Evolutionary conservation across 1,140 invertebrate species (phyloP).

Genomic region (Wiebesia pumilae): DNA sequence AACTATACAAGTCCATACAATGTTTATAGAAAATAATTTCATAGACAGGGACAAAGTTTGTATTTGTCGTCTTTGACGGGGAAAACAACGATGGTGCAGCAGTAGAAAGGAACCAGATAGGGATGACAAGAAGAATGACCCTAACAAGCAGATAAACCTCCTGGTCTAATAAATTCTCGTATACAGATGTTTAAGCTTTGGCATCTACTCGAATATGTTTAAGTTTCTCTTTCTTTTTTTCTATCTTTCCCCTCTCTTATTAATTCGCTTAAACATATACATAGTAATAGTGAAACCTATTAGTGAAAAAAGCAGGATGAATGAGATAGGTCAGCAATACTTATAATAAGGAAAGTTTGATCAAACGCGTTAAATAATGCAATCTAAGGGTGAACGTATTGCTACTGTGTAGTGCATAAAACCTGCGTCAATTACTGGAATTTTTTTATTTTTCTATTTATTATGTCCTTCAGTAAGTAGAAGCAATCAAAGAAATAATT

Average conservation of each 20-base stretch:
- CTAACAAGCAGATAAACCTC: slow-evolving; percentile 51
- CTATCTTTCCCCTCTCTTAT: no score
- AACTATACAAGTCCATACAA: slow-evolving; percentile 64
- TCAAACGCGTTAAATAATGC: slow-evolving; percentile 50
- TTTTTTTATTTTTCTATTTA: neutral
- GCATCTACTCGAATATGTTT: neutral
- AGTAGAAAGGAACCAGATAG: slow-evolving; percentile 1
- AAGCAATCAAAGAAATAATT: slow-evolving; percentile 62
- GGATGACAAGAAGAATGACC: slow-evolving; percentile 46
- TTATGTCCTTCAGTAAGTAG: neutral
- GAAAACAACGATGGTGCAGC: neutral
- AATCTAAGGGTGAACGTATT: neutral
- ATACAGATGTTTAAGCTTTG: neutral
- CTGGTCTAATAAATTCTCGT: slow-evolving; percentile 62
- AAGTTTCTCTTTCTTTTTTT: neutral
- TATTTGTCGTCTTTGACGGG: slow-evolving; percentile 46
- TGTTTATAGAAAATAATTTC: slow-evolving; percentile 57
- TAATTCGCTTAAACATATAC: slow-evolving; percentile 27
- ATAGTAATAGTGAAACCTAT: slow-evolving; percentile 16
- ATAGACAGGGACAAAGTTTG: slow-evolving; percentile 57
- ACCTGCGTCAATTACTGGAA: neutral
- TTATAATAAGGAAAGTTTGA: slow-evolving; percentile 71
- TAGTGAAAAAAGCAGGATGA: slow-evolving; percentile 47
- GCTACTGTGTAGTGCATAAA: neutral
- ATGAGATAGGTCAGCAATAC: slow-evolving; percentile 52